Conservation (phyloP, 2,888 invertebrate genomes). For the Merodon equestris region DNA sequence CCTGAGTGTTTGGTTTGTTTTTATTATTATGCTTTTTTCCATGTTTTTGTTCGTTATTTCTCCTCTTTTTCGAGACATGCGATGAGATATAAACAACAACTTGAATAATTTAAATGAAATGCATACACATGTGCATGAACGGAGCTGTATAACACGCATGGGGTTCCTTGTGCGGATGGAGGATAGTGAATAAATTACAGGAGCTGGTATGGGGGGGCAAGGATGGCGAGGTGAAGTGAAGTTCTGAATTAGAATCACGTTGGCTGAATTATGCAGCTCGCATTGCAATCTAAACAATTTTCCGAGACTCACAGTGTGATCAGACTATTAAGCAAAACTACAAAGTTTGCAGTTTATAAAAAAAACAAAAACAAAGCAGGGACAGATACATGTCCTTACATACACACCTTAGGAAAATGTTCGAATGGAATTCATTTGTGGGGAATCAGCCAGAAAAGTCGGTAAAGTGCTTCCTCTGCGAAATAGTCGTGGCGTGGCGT, state of each 20-base stretch:
- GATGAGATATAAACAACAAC: not conserved
- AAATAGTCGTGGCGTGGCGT: too few relatives aligned
- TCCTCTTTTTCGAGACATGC: too few relatives aligned
- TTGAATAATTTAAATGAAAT: slow-evolving; percentile 35
- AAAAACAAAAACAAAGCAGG: too few relatives aligned
- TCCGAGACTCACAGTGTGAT: not conserved
- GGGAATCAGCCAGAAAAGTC: slow-evolving; percentile 12
- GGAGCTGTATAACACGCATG: too few relatives aligned
- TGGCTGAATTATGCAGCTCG: slow-evolving; percentile 21
- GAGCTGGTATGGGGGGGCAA: too few relatives aligned
- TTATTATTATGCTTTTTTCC: slow-evolving; percentile 4
- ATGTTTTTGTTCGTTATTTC: too few relatives aligned
- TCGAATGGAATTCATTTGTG: slow-evolving; percentile 27
- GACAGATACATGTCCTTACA: not conserved
- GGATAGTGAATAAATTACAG: too few relatives aligned
- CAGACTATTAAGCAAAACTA: not conserved
- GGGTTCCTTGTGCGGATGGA: too few relatives aligned
- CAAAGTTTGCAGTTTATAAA: not conserved
- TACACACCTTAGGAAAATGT: not conserved
- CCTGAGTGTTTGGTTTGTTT: slow-evolving; percentile 36
- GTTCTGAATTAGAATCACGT: not conserved
- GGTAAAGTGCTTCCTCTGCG: too few relatives aligned
- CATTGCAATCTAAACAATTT: slow-evolving; percentile 18
- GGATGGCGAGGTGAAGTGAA: not conserved
- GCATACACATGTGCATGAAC: not conserved